These are phyloP conservation scores for Sinotaia quadrata DNA, from an alignment of 2,888 invertebrate genomes.

Conservation along the genomic window DNA sequence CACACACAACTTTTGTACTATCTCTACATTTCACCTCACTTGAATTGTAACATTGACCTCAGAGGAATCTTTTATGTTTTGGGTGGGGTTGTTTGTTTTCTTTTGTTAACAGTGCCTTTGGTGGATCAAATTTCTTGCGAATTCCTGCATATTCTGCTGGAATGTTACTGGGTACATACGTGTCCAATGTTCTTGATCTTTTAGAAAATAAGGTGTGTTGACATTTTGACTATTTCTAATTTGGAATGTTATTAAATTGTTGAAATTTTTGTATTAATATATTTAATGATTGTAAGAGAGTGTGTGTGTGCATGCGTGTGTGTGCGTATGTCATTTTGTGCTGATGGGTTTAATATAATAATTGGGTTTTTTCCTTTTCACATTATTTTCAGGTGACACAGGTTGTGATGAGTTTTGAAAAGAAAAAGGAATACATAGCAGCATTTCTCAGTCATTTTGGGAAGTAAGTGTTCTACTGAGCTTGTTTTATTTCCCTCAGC, in stretches of 20 bases:
- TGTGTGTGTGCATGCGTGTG: not conserved
- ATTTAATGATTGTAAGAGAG: not conserved
- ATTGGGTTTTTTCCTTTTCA: no score
- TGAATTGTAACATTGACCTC: no score
- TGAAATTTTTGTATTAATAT: no score
- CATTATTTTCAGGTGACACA: slow-evolving; percentile 49
- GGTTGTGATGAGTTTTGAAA: slow-evolving; percentile 68
- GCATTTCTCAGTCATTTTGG: slow-evolving; percentile 72
- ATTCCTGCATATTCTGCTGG: slow-evolving; percentile 74
- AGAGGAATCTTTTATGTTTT: no score
- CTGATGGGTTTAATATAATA: no score
- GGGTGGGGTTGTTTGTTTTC: no score
- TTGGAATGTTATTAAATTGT: not conserved
- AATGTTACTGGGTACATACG: slow-evolving; percentile 71
- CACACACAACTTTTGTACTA: no score
- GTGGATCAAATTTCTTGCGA: slow-evolving; percentile 70
- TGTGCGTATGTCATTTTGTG: not conserved
- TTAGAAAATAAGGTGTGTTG: slow-evolving; percentile 68
- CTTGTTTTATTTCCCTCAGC: no score
- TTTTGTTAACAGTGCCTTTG: slow-evolving; percentile 71
- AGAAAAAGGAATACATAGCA: slow-evolving; percentile 74
- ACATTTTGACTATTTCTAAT: not conserved
- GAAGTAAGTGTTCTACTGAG: slow-evolving; percentile 54
- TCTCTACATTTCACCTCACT: no score
- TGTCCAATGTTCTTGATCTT: slow-evolving; percentile 67